A percentile compares a stretch with the other conserved stretches of the same genome.
Evolutionary conservation across 1,140 invertebrate species (phyloP).

Genomic region (Parapsyche elsis): DNA sequence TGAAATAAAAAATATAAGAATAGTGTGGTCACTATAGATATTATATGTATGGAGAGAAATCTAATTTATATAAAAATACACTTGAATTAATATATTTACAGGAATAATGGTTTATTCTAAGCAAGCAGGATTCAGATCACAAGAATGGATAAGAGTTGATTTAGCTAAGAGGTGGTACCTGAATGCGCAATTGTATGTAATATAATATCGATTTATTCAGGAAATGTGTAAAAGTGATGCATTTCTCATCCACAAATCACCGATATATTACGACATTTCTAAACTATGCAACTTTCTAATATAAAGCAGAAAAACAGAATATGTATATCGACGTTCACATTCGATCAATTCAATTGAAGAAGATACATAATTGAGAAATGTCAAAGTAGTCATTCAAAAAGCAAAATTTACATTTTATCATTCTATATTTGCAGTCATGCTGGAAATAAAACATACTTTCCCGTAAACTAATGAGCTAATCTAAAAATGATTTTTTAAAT

Average conservation of each 20-base stretch:
- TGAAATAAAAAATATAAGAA: not conserved
- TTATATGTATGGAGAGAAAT: not conserved
- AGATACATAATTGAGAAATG: constrained; percentile 10
- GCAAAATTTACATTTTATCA: constrained; percentile 4
- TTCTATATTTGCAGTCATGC: constrained; percentile 29
- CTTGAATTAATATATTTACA: not conserved
- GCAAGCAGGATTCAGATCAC: constrained; percentile 22
- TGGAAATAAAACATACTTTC: not conserved
- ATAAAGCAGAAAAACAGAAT: not conserved
- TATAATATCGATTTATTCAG: not conserved
- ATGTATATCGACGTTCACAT: not conserved
- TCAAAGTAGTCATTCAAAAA: not conserved
- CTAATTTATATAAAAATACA: constrained; percentile 2
- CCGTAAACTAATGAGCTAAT: not conserved
- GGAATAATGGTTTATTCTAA: not conserved
- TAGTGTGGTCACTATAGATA: not conserved
- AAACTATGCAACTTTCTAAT: not conserved
- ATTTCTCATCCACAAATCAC: constrained; percentile 18
- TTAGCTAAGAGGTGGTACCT: not conserved
- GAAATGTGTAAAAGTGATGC: constrained; percentile 19
- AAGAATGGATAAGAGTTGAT: not conserved
- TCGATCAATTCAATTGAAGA: not conserved
- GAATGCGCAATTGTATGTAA: not conserved
- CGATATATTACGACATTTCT: not conserved
- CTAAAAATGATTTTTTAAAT: too few species aligned